These are phyloP conservation scores for Caenorhabditis angaria DNA, from an alignment of 2,888 invertebrate species.

Conservation along the genomic window DNA sequence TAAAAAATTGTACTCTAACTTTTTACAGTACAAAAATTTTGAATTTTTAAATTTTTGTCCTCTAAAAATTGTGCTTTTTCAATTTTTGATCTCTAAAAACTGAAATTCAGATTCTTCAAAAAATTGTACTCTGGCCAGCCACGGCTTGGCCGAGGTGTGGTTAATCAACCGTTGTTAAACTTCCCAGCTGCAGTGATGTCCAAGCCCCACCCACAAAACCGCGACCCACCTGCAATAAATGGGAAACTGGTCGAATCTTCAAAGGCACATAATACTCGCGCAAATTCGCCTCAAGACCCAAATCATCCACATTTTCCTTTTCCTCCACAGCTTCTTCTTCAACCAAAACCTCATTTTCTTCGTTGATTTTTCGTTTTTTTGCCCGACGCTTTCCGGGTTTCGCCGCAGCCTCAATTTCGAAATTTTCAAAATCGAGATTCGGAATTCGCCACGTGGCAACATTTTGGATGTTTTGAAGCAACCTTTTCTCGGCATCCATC, in stretches of 20 bases:
- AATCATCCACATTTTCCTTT: background rate
- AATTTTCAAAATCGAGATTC: constrained; percentile 19
- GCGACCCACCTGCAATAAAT: constrained; percentile 27
- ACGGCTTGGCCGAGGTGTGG: too few species aligned
- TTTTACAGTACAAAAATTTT: too few species aligned
- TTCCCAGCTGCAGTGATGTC: too few species aligned
- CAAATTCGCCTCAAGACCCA: constrained; percentile 12
- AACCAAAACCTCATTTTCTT: constrained; percentile 1
- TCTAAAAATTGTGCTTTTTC: background rate
- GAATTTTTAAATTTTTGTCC: too few species aligned
- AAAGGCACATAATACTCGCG: constrained; percentile 16
- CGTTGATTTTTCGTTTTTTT: constrained; percentile 19
- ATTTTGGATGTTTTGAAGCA: background rate
- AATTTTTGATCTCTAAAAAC: background rate
- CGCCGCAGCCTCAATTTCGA: constrained; percentile 8
- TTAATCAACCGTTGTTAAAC: too few species aligned
- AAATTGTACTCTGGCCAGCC: too few species aligned
- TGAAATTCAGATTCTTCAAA: background rate
- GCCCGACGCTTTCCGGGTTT: background rate
- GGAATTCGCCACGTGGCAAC: constrained; percentile 18
- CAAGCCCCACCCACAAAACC: too few species aligned
- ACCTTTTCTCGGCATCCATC: constrained; percentile 27
- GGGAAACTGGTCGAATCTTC: constrained; percentile 29
- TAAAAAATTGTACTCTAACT: too few species aligned
- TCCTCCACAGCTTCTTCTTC: constrained; percentile 12